These are phyloP conservation scores for Drosophila borealis DNA, from an alignment of 2,888 invertebrate species.

Conservation along the genomic window DNA sequence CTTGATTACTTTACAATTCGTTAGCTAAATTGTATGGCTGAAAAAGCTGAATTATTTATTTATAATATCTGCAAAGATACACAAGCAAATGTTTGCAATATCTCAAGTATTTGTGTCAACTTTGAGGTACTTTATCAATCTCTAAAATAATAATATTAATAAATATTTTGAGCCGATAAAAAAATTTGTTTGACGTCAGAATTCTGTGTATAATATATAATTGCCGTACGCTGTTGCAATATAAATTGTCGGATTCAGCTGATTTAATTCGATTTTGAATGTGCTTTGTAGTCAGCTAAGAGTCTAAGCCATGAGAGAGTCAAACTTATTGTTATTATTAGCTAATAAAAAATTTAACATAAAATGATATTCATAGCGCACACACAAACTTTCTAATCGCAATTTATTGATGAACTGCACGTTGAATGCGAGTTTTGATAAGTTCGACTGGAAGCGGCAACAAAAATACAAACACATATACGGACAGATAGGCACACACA, in stretches of 20 bases:
- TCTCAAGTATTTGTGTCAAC: too few relatives aligned
- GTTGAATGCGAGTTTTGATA: conserved; percentile 44
- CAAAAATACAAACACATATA: conserved; percentile 6
- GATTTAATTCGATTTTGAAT: neutral
- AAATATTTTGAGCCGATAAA: neutral
- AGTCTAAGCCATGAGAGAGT: conserved; percentile 11
- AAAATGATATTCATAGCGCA: conserved; percentile 31
- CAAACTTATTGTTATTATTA: conserved; percentile 44
- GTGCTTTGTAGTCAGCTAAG: neutral
- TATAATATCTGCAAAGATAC: too few relatives aligned
- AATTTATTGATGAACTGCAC: conserved; percentile 62
- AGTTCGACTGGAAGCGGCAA: conserved; percentile 29
- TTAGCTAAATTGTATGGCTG: too few relatives aligned
- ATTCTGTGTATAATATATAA: neutral
- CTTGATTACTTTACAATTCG: too few relatives aligned
- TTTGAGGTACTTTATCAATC: too few relatives aligned
- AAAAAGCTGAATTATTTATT: too few relatives aligned
- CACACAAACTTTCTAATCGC: conserved; percentile 71
- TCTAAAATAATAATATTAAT: neutral
- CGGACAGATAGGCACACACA: conserved; percentile 7
- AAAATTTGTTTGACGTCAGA: neutral
- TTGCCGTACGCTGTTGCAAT: conserved; percentile 6
- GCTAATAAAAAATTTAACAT: conserved; percentile 43
- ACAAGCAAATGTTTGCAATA: too few relatives aligned
- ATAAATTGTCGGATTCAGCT: conserved; percentile 6